Percentiles rank a stretch among this genome's conserved stretches.
Conservation (phyloP, 2,113 vertebrate species). For the Catharus minimus region DNA sequence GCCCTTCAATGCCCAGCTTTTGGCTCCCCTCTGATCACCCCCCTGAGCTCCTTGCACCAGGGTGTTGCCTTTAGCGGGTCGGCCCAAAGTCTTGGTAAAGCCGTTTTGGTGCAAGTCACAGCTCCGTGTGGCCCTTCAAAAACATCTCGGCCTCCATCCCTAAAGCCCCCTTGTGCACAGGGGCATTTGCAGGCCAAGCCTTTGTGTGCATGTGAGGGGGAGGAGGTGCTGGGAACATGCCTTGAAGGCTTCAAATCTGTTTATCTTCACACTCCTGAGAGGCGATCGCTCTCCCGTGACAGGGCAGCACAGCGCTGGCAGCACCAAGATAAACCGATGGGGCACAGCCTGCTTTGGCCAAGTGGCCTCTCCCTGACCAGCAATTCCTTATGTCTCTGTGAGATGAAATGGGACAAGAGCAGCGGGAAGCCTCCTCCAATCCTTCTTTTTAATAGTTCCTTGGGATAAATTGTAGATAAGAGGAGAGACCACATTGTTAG, state of each 20-base stretch:
- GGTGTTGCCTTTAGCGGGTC: not conserved
- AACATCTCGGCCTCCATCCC: not conserved
- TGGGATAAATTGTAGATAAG: conserved; percentile 69
- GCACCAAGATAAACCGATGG: conserved; percentile 26
- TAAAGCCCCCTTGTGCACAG: not conserved
- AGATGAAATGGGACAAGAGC: conserved; percentile 69
- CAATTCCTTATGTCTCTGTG: conserved; percentile 47
- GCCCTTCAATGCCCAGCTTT: not conserved
- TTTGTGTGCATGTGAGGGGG: conserved; percentile 31
- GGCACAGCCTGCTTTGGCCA: conserved; percentile 44
- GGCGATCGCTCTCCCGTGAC: conserved; percentile 69
- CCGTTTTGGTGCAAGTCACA: conserved; percentile 10
- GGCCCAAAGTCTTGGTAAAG: not conserved
- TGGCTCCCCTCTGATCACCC: not conserved
- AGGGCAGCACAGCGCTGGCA: conserved; percentile 45
- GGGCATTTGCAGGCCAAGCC: not conserved
- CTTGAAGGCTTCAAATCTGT: conserved; percentile 73
- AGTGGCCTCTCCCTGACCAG: conserved; percentile 69
- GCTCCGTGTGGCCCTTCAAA: not conserved
- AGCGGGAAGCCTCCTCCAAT: conserved; percentile 66
- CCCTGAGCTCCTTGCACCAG: not conserved
- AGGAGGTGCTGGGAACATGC: conserved; percentile 67
- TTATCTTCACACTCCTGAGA: conserved; percentile 77
- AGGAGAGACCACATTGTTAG: conserved; percentile 41
- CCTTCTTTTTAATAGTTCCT: conserved; percentile 57